Percentiles rank a stretch among this genome's conserved stretches.
These are phyloP conservation scores for Drosophila burlai DNA, from an alignment of 1,140 invertebrate species.

Conservation along the genomic window DNA sequence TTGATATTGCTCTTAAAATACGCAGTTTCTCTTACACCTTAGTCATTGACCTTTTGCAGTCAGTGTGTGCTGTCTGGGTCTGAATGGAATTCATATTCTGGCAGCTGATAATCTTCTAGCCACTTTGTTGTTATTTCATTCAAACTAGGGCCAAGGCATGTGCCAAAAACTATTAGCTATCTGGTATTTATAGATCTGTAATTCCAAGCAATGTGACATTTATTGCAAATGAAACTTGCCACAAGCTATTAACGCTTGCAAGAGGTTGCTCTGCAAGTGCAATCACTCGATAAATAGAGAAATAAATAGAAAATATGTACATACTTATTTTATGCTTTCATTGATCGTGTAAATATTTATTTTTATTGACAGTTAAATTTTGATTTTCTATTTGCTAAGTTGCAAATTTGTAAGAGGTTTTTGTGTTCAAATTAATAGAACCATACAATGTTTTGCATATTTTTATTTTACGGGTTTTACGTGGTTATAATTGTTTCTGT, in stretches of 20 bases:
- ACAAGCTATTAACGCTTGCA: neutral
- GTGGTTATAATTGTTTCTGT: no score
- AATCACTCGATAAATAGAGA: neutral
- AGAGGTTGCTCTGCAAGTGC: conserved; percentile 4
- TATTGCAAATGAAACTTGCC: conserved; percentile 22
- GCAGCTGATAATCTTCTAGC: conserved; percentile 13
- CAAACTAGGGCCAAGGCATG: neutral
- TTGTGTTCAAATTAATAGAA: no score
- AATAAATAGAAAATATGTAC: neutral
- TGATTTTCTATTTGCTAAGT: neutral
- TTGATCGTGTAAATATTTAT: neutral
- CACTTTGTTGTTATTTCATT: conserved; percentile 3
- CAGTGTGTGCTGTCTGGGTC: neutral
- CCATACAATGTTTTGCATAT: no score
- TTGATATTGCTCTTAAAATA: conserved; percentile 18
- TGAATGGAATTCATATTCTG: conserved; percentile 5
- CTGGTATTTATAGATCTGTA: neutral
- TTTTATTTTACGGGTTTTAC: no score
- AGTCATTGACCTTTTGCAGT: conserved; percentile 46
- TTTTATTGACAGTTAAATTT: neutral
- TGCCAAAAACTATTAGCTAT: conserved; percentile 16
- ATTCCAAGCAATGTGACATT: conserved; percentile 11
- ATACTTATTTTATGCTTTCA: no score
- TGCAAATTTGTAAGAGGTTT: no score
- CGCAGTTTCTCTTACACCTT: conserved; percentile 13